Base-by-base conservation (phyloP, 2,888 invertebrate genomes). In the Proisotoma minuta region DNA sequence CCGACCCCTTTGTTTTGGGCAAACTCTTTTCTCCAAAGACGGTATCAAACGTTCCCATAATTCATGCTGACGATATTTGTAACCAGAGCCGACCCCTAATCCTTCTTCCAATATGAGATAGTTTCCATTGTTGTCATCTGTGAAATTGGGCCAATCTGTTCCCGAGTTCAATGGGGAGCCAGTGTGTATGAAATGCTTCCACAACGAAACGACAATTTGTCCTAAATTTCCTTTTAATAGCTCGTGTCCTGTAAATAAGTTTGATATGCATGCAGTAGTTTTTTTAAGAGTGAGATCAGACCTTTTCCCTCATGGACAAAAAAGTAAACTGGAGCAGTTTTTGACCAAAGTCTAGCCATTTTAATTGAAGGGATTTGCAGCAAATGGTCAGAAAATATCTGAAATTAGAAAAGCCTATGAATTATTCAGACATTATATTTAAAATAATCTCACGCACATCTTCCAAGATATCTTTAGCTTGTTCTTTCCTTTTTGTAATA, bases 161-260 rank as follows among this genome's bases (percentile, higher is more conserved):
- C 70, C 70, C 10, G 69, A 49, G 27, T 71, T 58, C 1, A 68
- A 58, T 3, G 71, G 71, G 0, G 70, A 68, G 15, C 72, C 72
- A 62, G 66, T 68, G 29, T 68, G 64, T 51, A 72, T 72, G 49
- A 72, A 72, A 39, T 62, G 66, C 5, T 59, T 61, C 68, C 68
- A 71, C 26, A 65, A 61, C 34, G 69, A 68, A 5, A 15, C 18
- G 40, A 22, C 20, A 20, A 4, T 8, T 28, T 15, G 23, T 15
- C 8, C 34, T 34, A 10, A 10, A 8, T 34, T 34, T 34, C 8
- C 34, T 10, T 15, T 34, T 34, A 10, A 8, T 34, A 10, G 34
- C 34, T 10, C 34, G 8, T 34, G 8, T 8, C 34, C 8, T 34
- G 8, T 8, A 34, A 34, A 34, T 34, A 34, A 8, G 8, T 8